Evolutionary conservation across 1,140 invertebrate genomes (phyloP), one percentile per base, ranked within the genome.

Genomic region (Heliconius melpomene): DNA sequence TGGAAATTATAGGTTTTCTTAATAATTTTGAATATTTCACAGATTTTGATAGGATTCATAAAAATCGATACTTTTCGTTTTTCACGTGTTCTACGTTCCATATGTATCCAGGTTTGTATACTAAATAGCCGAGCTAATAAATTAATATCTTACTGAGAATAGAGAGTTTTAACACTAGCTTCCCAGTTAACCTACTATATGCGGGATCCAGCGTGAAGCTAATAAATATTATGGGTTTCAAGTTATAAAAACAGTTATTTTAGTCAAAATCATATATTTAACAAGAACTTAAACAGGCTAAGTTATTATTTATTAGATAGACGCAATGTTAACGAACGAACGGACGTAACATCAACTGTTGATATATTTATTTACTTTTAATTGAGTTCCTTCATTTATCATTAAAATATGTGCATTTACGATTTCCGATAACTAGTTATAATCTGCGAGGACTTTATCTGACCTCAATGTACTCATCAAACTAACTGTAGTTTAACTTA

Each of bases 371-470:
- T 72, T 36, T 26, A 23, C 20, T 72, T 72, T 66, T 66, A 66
- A 66, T 66, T 66, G 60, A 26, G 60, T 29, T 66, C 23, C 60
- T 66, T 16, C 26, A 66, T 66, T 66, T 16, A 2, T 66, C 11
- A 26, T 66, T 26, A 66, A 66, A 66, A 66, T 66, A 66, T 66
- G 60, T 66, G 60, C 60, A 66, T 66, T 66, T 66, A 66, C 60
- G 60, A 66, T 66, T 66, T 66, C 26, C 13, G 26, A 66, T 66
- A 66, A 29, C 60, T 66, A 8, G 60, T 23, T 66, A 29, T 66
- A 66, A 66, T 66, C 60, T 1, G 60, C 6, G n/a, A 66, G 60
- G 26, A 66, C 26, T 66, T 66, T 11, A 13, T 29, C 13, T 29
- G 60, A 66, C 60, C 9, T 66, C 60, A 29, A 66, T 66, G 60